A percentile compares a stretch with the other conserved stretches of the same genome.
phyloP scores from a whole-genome alignment of 1,140 invertebrate species.

The Drosophila nikananu region DNA sequence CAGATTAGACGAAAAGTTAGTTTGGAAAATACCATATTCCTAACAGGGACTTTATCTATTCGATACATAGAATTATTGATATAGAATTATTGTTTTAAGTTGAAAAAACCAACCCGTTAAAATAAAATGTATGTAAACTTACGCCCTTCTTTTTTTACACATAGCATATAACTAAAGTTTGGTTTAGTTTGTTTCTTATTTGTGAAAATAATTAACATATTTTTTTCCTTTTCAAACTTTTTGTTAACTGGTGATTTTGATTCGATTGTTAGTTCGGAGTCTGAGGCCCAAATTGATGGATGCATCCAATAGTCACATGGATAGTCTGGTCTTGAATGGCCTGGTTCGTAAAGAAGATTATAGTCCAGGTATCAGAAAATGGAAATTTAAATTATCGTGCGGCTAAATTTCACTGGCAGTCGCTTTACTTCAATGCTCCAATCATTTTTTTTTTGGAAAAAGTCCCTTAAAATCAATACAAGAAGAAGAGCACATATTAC shows the following conservation, averaged over 20 bases:
- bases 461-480: neutral
- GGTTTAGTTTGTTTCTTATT: too few relatives aligned
- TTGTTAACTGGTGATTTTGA: conserved; percentile 19
- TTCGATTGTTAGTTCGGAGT: conserved; percentile 44
- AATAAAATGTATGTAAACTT: too few relatives aligned
- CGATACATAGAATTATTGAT: too few relatives aligned
- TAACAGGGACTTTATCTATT: too few relatives aligned
- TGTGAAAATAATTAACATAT: too few relatives aligned
- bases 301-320: conserved; percentile 56
- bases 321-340: conserved; percentile 18
- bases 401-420: conserved; percentile 18
- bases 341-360: conserved; percentile 50
- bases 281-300: conserved; percentile 59
- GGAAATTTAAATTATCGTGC: conserved; percentile 44
- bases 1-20: too few relatives aligned
- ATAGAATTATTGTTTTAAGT: too few relatives aligned
- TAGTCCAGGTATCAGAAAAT: conserved; percentile 18
- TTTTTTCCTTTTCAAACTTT: too few relatives aligned
- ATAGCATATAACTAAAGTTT: too few relatives aligned
- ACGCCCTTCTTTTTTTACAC: too few relatives aligned
- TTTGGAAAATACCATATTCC: too few relatives aligned
- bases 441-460: neutral
- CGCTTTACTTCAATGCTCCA: neutral
- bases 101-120: too few relatives aligned
- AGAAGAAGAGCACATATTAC: neutral